Conservation (phyloP, 2,797 vertebrate genomes). For the Melanotaenia pygmaea region DNA sequence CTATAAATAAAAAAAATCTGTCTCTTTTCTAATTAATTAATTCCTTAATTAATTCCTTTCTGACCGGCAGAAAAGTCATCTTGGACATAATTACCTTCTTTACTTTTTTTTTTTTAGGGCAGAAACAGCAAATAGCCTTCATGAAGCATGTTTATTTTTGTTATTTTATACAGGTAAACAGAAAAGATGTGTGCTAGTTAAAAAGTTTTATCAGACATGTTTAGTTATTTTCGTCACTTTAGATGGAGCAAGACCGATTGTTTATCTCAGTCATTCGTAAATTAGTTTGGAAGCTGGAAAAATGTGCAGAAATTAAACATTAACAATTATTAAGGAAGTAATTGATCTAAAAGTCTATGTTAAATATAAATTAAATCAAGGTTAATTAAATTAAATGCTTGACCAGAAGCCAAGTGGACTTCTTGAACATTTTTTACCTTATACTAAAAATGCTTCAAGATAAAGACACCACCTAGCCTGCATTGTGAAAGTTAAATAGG, state of each 20-base stretch:
- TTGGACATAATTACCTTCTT: not conserved
- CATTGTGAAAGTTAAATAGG: not conserved
- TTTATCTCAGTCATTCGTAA: not conserved
- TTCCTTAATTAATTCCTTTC: too few relatives aligned
- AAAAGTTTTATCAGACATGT: not conserved
- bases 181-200: too few relatives aligned
- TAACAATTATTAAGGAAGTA: not conserved
- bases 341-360: not conserved
- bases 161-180: too few relatives aligned
- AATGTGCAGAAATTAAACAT: not conserved
- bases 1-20: too few relatives aligned
- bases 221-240: not conserved
- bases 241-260: not conserved
- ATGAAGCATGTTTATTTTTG: not conserved
- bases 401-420: not conserved
- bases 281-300: not conserved
- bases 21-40: too few relatives aligned
- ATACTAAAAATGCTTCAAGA: too few relatives aligned
- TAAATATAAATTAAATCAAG: not conserved
- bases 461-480: not conserved
- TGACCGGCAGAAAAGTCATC: too few relatives aligned
- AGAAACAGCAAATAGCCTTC: not conserved
- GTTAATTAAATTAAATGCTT: not conserved
- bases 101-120: not conserved
- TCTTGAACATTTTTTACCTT: too few relatives aligned